phyloP scores from a whole-genome alignment of 2,888 invertebrate genomes.

The Scaptomyza tumidula region DNA sequence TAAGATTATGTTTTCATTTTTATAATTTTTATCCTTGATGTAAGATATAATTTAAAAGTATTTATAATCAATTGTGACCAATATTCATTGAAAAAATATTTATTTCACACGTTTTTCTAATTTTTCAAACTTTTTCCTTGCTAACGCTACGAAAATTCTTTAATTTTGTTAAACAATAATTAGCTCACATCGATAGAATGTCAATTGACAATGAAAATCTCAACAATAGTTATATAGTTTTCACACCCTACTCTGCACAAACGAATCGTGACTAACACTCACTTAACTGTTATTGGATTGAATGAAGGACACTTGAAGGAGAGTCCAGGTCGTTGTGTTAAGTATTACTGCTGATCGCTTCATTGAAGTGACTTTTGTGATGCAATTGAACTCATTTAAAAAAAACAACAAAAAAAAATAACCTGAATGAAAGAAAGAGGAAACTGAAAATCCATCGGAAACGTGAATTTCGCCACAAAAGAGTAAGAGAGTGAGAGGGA shows the following conservation, averaged over 20 bases:
- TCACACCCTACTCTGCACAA: not conserved
- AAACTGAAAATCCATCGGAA: conserved; percentile 1
- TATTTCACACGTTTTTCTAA: not conserved
- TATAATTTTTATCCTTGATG: no score
- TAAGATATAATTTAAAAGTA: no score
- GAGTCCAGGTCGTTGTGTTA: conserved; percentile 38
- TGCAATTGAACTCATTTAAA: conserved; percentile 72
- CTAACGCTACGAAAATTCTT: conserved; percentile 6
- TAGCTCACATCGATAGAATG: conserved; percentile 32
- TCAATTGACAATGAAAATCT: conserved; percentile 45
- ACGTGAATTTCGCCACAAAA: conserved; percentile 16
- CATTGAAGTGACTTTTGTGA: conserved; percentile 68
- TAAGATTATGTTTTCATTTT: no score
- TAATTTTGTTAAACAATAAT: conserved; percentile 32
- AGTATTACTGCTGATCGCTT: conserved; percentile 56
- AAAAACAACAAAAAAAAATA: not conserved
- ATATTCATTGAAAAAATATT: not conserved
- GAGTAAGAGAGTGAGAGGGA: not conserved
- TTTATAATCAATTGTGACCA: no score
- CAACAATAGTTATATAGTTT: conserved; percentile 23
- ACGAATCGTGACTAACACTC: conserved; percentile 33
- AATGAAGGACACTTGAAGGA: conserved; percentile 16
- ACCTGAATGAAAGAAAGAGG: conserved; percentile 4
- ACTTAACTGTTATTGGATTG: conserved; percentile 42
- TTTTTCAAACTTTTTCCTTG: not conserved